Evolutionary conservation across 2,113 vertebrate species (phyloP).

Genomic region (Climacteris rufus): DNA sequence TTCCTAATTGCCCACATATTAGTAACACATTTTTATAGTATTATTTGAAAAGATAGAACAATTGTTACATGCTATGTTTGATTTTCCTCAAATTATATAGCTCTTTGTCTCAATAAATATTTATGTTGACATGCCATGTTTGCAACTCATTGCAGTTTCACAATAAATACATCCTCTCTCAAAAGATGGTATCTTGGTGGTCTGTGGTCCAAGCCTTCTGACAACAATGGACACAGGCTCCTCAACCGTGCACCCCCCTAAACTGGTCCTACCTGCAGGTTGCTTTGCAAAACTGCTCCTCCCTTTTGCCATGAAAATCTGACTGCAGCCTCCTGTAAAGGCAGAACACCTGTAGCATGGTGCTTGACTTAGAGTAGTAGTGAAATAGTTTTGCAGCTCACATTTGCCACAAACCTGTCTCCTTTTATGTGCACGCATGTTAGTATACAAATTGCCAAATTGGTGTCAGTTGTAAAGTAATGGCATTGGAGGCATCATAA

Average conservation of each 20-base stretch:
- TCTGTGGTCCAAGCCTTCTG: background rate
- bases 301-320: background rate
- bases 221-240: background rate
- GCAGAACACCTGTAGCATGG: constrained; percentile 61
- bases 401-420: constrained; percentile 66
- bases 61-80: background rate
- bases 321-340: background rate
- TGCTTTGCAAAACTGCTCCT: background rate
- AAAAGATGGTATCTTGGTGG: background rate
- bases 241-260: background rate
- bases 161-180: background rate
- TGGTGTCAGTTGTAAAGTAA: constrained; percentile 94
- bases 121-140: background rate
- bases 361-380: constrained; percentile 56
- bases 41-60: background rate
- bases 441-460: constrained; percentile 88
- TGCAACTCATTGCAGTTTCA: background rate
- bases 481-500: constrained; percentile 86
- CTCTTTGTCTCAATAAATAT: background rate
- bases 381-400: constrained; percentile 65
- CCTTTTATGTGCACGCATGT: constrained; percentile 66
- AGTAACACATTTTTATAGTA: background rate
- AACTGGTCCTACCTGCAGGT: background rate
- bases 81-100: background rate
- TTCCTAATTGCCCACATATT: background rate